Evolutionary conservation across 1,140 invertebrate genomes (phyloP).

Genomic region (Psix sp.): DNA sequence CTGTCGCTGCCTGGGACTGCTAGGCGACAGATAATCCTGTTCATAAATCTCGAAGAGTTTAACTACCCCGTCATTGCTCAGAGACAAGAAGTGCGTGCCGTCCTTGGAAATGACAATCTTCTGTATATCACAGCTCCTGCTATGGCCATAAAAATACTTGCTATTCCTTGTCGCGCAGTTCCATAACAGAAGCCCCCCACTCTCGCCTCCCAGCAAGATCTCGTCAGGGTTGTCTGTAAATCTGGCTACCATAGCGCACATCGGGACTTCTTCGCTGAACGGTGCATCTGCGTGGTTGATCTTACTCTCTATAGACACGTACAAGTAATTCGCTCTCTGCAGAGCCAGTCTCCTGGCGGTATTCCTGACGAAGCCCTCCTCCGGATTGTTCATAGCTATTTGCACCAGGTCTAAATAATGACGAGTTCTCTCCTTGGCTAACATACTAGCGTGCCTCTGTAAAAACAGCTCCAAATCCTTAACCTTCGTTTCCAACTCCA

Average conservation of each 20-base stretch:
- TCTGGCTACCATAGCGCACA: slow-evolving; percentile 56
- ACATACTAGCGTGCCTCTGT: slow-evolving; percentile 68
- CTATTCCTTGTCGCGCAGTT: slow-evolving; percentile 60
- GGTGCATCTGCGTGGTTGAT: slow-evolving; percentile 44
- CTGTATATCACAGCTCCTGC: slow-evolving; percentile 57
- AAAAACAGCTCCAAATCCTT: slow-evolving; percentile 69
- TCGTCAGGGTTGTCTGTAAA: slow-evolving; percentile 68
- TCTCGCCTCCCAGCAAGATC: slow-evolving; percentile 66
- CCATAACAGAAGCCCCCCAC: slow-evolving; percentile 67
- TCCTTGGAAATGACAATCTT: slow-evolving; percentile 67
- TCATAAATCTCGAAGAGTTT: slow-evolving; percentile 67
- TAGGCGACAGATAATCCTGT: slow-evolving; percentile 53
- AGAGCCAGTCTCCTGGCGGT: slow-evolving; percentile 70
- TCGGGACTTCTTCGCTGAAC: slow-evolving; percentile 65
- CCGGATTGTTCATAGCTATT: slow-evolving; percentile 73
- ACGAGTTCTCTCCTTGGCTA: slow-evolving; percentile 73
- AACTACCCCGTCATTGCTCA: slow-evolving; percentile 66
- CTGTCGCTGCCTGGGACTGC: slow-evolving; percentile 70
- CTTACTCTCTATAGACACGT: slow-evolving; percentile 64
- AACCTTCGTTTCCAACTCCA: slow-evolving; percentile 53
- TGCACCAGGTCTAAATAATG: slow-evolving; percentile 74
- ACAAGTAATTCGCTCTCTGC: slow-evolving; percentile 54
- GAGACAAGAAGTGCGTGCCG: slow-evolving; percentile 66
- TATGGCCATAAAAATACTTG: slow-evolving; percentile 63
- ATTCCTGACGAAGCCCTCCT: slow-evolving; percentile 66